Conservation (phyloP, 2,888 invertebrate species). For the Bellardia bayeri region DNA sequence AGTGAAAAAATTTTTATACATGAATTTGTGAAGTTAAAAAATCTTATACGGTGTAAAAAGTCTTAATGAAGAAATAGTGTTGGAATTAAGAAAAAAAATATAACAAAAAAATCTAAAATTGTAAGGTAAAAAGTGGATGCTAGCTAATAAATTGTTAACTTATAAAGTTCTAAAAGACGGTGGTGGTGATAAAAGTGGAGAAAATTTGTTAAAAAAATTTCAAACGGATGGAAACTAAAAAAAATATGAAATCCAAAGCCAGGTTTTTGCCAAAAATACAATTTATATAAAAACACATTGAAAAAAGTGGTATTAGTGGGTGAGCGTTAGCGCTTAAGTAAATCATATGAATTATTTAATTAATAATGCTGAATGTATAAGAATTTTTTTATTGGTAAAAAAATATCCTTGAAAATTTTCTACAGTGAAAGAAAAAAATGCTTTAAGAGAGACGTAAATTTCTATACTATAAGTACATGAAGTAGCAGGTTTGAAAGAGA, state of each 20-base stretch:
- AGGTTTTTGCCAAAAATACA: background rate
- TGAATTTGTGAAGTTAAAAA: constrained; percentile 55
- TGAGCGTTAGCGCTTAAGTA: constrained; percentile 37
- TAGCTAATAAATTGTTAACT: background rate
- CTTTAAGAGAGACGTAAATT: constrained; percentile 38
- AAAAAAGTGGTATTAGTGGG: constrained; percentile 25
- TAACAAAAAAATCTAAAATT: constrained; percentile 21
- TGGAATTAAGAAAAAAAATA: constrained; percentile 26
- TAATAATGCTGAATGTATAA: constrained; percentile 63
- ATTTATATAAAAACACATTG: constrained; percentile 9
- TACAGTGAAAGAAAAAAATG: constrained; percentile 65
- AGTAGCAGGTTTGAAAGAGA: constrained; percentile 28
- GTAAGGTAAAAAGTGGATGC: background rate
- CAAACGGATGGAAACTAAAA: constrained; percentile 21
- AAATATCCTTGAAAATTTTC: constrained; percentile 71
- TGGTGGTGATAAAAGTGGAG: constrained; percentile 22
- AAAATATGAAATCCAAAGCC: constrained; percentile 18
- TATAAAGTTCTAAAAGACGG: background rate
- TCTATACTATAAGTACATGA: background rate
- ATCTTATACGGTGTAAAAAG: background rate
- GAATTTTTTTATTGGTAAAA: constrained; percentile 62
- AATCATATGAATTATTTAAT: constrained; percentile 41
- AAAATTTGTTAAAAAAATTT: constrained; percentile 2
- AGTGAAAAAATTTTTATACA: constrained; percentile 62
- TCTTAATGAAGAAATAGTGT: background rate